Evolutionary conservation across 1,140 invertebrate genomes (phyloP).

Genomic region (Melitaea cinxia): DNA sequence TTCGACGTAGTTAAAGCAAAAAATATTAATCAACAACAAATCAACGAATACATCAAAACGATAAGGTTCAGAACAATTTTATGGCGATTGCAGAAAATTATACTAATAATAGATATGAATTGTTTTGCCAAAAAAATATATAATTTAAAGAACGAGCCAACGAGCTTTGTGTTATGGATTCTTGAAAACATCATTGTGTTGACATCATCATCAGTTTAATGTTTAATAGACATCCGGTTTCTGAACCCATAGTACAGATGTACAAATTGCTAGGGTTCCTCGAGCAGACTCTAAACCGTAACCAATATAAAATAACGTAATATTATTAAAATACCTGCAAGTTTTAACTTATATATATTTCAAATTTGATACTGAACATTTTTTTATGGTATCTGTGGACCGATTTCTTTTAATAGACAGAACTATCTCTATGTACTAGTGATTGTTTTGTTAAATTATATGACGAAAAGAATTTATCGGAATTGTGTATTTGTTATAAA

Average conservation of each 20-base stretch:
- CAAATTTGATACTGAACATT: too few relatives aligned
- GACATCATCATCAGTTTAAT: conserved; percentile 63
- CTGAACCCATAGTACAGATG: not conserved
- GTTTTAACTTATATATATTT: too few relatives aligned
- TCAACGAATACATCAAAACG: conserved; percentile 7
- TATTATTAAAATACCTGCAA: not conserved
- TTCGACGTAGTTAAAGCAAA: too few relatives aligned
- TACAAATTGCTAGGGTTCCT: conserved; percentile 11
- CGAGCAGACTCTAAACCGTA: not conserved
- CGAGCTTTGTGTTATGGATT: conserved; percentile 14
- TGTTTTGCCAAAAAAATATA: conserved; percentile 21
- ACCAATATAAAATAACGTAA: not conserved
- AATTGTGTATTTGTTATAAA: too few relatives aligned
- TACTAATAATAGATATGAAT: conserved; percentile 32
- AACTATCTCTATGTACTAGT: too few relatives aligned
- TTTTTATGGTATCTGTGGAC: too few relatives aligned
- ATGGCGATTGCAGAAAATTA: conserved; percentile 29
- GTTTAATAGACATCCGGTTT: conserved; percentile 59
- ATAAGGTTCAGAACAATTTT: conserved; percentile 27
- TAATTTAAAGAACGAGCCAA: conserved; percentile 20
- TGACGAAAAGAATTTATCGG: too few relatives aligned
- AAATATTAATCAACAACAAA: too few relatives aligned
- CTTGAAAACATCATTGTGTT: conserved; percentile 60
- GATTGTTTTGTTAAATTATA: too few relatives aligned
- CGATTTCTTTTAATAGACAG: too few relatives aligned